Base-by-base conservation (phyloP, 2,113 vertebrate genomes). In the Psephotus haematonotus region DNA sequence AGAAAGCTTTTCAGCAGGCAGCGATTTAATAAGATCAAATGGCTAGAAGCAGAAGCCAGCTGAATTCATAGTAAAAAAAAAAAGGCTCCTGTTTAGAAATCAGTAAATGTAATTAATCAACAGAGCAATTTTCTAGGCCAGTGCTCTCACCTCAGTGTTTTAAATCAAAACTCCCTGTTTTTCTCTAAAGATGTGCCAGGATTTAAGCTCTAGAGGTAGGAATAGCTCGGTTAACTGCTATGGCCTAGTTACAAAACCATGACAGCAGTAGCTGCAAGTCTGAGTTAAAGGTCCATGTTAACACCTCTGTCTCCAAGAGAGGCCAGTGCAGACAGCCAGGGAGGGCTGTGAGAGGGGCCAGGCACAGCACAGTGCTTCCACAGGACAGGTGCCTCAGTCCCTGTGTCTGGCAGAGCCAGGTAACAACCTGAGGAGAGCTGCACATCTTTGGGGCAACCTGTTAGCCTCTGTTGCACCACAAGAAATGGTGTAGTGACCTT, bases 311-410 rank as follows among this genome's bases (percentile, higher is more conserved):
- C 62, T 62, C 44, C 41, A 14, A 35, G 25, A 67, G 7, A 76
- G 12, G 8, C 16, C 46, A 35, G 15, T 8, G 13, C 2, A 1
- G 15, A 17, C 59, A 20, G 17, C 28, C 14, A 27, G 10, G 14
- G 17, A 77, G 6, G 33, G 23, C 74, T 55, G 5, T 5, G 11
- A 55, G 41, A 49, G 31, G 7, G 22, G 28, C 9, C 37, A 68
- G 15, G 28, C 19, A 62, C 22, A 53, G 24, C 1, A 0, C 24
- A 37, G 35, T 25, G 8, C 10, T 95, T 91, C 59, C 59, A 47
- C 12, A 49, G 33, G 18, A 43, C 29, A 65, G 6, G 1, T 0
- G 62, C 7, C 25, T 6, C 4, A 2, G 2, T 7, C 8, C 28
- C 20, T 2, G 5, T 11, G 33, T 13, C 2, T 77, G 37, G 10